Conservation (phyloP, 2,888 invertebrate species). For the Amaurobius ferox region DNA sequence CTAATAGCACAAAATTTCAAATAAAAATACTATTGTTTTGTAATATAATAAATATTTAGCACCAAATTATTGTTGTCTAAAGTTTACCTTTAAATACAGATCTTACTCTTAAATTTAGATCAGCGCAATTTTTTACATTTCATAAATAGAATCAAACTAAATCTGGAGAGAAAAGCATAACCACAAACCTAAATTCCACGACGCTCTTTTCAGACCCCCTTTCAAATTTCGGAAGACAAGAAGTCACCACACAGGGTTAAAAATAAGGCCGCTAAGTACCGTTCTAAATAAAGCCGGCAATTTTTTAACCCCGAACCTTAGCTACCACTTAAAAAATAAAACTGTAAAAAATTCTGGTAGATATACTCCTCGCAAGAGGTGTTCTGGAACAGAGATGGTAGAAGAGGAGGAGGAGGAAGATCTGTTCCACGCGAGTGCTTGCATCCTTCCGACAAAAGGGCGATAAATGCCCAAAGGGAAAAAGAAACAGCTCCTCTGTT, state of each 20-base stretch:
- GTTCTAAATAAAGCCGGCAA: constrained; percentile 53
- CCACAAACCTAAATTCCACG: too few species aligned
- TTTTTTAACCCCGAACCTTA: constrained; percentile 45
- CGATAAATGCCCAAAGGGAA: constrained; percentile 71
- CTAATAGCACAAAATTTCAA: too few species aligned
- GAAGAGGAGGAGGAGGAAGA: constrained; percentile 5
- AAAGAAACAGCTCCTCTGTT: constrained; percentile 67
- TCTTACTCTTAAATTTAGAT: too few species aligned
- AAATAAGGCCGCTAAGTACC: constrained; percentile 65
- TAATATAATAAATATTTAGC: too few species aligned
- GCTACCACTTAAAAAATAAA: constrained; percentile 59
- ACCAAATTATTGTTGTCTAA: too few species aligned
- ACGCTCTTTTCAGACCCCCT: not conserved
- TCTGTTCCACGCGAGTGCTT: constrained; percentile 51
- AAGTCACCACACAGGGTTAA: constrained; percentile 39
- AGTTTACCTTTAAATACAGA: too few species aligned
- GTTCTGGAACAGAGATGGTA: not conserved
- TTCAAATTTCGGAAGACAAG: constrained; percentile 6
- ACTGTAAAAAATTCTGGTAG: constrained; percentile 10
- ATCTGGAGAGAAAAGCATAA: too few species aligned
- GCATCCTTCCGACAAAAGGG: constrained; percentile 67
- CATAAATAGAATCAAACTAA: too few species aligned
- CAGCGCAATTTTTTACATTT: too few species aligned
- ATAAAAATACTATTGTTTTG: too few species aligned
- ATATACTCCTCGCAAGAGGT: constrained; percentile 11